phyloP scores from a whole-genome alignment of 2,113 vertebrate species.

The Leuciscus idus region DNA sequence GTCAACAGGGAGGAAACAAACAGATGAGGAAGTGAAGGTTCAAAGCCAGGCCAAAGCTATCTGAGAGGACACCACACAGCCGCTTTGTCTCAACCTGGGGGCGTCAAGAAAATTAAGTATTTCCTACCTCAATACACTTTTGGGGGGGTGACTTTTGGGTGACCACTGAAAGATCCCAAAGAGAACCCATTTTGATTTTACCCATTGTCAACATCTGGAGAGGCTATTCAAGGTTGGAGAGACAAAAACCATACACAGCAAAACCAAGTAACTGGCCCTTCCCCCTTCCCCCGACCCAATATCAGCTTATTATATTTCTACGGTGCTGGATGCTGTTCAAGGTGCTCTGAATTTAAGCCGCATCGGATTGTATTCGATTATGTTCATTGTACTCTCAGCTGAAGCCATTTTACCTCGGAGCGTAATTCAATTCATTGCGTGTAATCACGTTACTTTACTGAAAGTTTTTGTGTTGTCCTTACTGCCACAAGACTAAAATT shows the following conservation, averaged over 20 bases:
- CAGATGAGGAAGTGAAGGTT: slow-evolving; percentile 21
- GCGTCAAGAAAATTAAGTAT: not conserved
- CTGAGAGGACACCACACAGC: not conserved
- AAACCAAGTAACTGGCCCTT: slow-evolving; percentile 37
- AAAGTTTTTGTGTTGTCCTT: slow-evolving; percentile 50
- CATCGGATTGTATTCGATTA: slow-evolving; percentile 46
- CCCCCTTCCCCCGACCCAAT: slow-evolving; percentile 22
- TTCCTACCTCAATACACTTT: not conserved
- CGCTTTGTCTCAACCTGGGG: slow-evolving; percentile 16
- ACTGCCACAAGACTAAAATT: not conserved
- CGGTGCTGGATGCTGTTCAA: slow-evolving; percentile 43
- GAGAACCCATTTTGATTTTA: not conserved
- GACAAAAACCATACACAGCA: slow-evolving; percentile 35
- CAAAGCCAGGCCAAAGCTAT: slow-evolving; percentile 45
- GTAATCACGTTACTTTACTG: slow-evolving; percentile 49
- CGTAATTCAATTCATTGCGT: slow-evolving; percentile 59
- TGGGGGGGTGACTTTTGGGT: too few species aligned
- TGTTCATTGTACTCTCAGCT: slow-evolving; percentile 43
- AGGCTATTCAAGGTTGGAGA: slow-evolving; percentile 21
- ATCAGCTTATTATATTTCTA: slow-evolving; percentile 54
- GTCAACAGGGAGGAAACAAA: slow-evolving; percentile 46
- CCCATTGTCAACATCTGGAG: not conserved
- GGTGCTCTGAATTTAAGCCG: slow-evolving; percentile 38
- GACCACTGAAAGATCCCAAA: not conserved
- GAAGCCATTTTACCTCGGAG: slow-evolving; percentile 47